phyloP scores from a whole-genome alignment of 2,888 invertebrate species.

The Phyto melanocephala region DNA sequence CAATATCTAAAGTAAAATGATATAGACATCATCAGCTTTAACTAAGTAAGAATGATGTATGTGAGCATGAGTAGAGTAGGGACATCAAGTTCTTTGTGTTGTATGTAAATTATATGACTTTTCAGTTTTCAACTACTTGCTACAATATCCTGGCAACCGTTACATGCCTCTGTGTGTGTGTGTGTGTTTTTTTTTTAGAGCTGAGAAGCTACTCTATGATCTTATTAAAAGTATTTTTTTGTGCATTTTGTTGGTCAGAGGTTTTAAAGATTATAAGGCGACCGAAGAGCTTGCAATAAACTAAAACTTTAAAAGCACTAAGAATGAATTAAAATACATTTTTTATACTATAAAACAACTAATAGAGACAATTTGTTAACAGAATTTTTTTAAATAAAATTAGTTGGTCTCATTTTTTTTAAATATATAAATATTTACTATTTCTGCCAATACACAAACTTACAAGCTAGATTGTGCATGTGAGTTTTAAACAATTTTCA shows the following conservation, averaged over 20 bases:
- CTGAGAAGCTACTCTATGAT: conserved; percentile 30
- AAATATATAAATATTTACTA: conserved; percentile 8
- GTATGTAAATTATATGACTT: conserved; percentile 52
- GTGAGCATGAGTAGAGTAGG: conserved; percentile 30
- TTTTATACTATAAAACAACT: too few species aligned
- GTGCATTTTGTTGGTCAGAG: not conserved
- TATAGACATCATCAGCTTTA: conserved; percentile 56
- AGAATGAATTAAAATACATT: too few species aligned
- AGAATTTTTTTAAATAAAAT: not conserved
- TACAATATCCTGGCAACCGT: conserved; percentile 50
- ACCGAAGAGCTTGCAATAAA: too few species aligned
- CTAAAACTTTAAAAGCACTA: not conserved
- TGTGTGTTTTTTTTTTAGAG: not conserved
- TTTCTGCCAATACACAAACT: not conserved
- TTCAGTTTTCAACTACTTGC: conserved; percentile 54
- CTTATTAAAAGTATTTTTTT: conserved; percentile 7
- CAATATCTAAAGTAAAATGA: conserved; percentile 35
- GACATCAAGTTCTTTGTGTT: conserved; percentile 28
- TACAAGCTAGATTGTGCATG: not conserved
- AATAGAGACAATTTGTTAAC: not conserved
- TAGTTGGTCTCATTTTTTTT: conserved; percentile 24
- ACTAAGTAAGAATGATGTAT: conserved; percentile 34
- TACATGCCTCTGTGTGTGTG: not conserved
- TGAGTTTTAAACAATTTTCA: conserved; percentile 52
- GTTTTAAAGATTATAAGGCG: not conserved